Conservation (phyloP, 2,888 invertebrate genomes). For the Acronicta leporina region DNA sequence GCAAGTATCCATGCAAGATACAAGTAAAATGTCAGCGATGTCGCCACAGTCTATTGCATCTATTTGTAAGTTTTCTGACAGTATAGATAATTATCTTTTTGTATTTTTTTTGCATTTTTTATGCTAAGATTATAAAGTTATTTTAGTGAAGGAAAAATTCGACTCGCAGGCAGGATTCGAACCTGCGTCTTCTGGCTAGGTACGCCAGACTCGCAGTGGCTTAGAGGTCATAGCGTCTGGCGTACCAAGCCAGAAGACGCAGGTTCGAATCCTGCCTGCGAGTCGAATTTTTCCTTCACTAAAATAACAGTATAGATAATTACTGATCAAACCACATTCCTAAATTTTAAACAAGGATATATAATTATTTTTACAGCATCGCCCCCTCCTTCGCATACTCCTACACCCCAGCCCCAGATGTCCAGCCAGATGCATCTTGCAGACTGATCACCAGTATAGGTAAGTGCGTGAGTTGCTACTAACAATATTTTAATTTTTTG, state of each 20-base stretch:
- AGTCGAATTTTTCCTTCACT: too few relatives aligned
- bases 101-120: too few relatives aligned
- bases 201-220: too few relatives aligned
- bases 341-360: constrained; percentile 4
- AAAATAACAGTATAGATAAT: not conserved
- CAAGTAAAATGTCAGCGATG: constrained; percentile 86
- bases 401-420: constrained; percentile 86
- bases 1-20: constrained; percentile 86
- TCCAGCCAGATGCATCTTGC: constrained; percentile 81
- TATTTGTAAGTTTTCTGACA: constrained; percentile 77
- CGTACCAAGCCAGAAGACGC: too few relatives aligned
- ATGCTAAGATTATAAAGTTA: too few relatives aligned
- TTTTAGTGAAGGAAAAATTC: too few relatives aligned
- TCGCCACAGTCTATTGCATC: constrained; percentile 87
- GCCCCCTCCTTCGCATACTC: constrained; percentile 86
- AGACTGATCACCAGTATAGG: constrained; percentile 79
- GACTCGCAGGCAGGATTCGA: too few relatives aligned
- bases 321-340: not conserved
- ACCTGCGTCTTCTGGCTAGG: too few relatives aligned
- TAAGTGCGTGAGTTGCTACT: constrained; percentile 46
- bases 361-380: constrained; percentile 72
- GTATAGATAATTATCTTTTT: not conserved
- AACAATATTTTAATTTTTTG: not conserved
- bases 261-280: too few relatives aligned
- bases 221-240: too few relatives aligned